phyloP scores from a whole-genome alignment of 1,140 invertebrate species.

The Euura saliciscinereae region DNA sequence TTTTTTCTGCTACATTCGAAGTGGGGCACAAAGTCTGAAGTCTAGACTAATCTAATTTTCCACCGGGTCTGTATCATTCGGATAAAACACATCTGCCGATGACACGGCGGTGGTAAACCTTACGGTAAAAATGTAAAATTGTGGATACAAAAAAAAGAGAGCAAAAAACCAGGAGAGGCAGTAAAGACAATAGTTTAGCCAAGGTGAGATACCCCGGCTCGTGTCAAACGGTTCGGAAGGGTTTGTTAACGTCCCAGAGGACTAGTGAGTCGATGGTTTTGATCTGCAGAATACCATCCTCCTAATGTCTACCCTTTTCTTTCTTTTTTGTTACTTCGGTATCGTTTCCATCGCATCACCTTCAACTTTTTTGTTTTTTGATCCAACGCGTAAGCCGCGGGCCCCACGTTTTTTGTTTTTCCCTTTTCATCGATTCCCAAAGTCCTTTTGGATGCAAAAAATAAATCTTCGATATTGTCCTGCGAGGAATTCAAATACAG shows the following conservation, averaged over 20 bases:
- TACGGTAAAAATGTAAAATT: neutral
- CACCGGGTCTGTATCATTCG: neutral
- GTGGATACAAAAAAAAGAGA: neutral
- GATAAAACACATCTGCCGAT: neutral
- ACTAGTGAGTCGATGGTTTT: neutral
- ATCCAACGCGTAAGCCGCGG: no score
- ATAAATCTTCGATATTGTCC: no score
- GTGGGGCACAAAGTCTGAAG: neutral
- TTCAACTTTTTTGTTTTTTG: neutral
- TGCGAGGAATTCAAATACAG: no score
- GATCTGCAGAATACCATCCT: neutral
- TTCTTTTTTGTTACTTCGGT: neutral
- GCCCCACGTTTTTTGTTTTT: no score
- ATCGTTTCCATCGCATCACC: neutral
- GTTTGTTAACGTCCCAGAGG: neutral
- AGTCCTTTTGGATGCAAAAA: no score
- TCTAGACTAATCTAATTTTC: neutral
- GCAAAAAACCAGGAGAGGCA: neutral
- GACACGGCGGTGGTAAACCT: neutral
- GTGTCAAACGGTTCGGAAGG: neutral
- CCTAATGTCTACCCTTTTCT: neutral
- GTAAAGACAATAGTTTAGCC: neutral
- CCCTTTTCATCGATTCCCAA: no score
- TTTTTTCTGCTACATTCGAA: neutral
- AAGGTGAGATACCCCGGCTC: neutral